Base-by-base conservation (phyloP, 2,888 invertebrate species). In the Platycheirus albimanus region DNA sequence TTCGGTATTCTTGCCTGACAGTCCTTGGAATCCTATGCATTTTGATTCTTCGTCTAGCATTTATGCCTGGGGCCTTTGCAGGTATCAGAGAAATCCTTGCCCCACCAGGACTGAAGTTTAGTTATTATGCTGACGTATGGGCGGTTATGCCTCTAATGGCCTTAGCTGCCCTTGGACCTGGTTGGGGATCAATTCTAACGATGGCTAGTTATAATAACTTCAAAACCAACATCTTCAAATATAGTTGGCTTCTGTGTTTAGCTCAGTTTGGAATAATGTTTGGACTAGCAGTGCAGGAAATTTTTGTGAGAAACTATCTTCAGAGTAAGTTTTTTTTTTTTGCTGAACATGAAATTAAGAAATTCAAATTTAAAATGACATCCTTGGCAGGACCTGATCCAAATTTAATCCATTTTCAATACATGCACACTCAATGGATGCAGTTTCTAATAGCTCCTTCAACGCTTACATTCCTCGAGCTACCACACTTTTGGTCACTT, bases 181-280 rank as follows among this genome's bases (percentile, higher is more conserved):
- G 96, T 0, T 96, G 96, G 94, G 96, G 96, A 30, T 94, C 95
- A 3, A 93, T 96, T 43, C 92, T 96, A 72, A 94, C 95, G 86
- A 94, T 96, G 93, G 95, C 96, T 30, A 96, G 96, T 89, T 96
- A 94, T 88, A 96, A 96, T 88, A 92, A 92, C 80, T 96, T 95
- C 87, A 92, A 93, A 86, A 95, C 95, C 85, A 94, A 94, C 85
- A 94, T 94, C 85, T 92, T 93, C 89, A 84, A 63, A 7, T 87
- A 87, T 17, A 88, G 89, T 56, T 89, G 88, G 89, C 47, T 88
- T 0, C 86, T 88, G 66, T 86, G 86, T 7, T 58, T 88, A 5
- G 86, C 86, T 0, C 89, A 89, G 83, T 85, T 88, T 11, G 74
- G 87, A 0, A 71, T 89, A 0, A 86, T 87, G 5, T 78, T 88